These are phyloP conservation scores for Bufo gargarizans DNA, from an alignment of 2,113 vertebrate genomes.

Conservation along the genomic window DNA sequence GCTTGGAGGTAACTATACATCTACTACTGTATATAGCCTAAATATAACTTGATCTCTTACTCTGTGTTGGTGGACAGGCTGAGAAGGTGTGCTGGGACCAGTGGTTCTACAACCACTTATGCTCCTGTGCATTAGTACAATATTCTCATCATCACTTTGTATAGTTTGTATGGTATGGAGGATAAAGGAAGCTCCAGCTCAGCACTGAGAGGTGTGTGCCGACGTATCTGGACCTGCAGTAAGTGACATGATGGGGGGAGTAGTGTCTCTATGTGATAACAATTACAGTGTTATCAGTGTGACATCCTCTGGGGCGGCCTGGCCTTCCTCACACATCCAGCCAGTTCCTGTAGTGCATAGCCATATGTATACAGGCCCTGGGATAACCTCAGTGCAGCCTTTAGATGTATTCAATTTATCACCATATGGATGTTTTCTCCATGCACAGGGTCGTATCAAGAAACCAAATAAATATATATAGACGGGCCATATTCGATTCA, in stretches of 20 bases:
- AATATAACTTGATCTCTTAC: background rate
- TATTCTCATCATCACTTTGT: background rate
- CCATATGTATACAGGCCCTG: background rate
- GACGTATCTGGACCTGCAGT: conserved; percentile 36
- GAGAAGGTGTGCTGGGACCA: background rate
- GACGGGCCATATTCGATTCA: too few relatives aligned
- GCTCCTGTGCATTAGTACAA: background rate
- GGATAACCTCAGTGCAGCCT: background rate
- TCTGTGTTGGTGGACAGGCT: background rate
- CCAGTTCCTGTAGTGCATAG: conserved; percentile 33
- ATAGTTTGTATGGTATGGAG: background rate
- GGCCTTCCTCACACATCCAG: conserved; percentile 43
- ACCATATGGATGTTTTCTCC: too few relatives aligned
- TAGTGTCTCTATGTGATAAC: conserved; percentile 49
- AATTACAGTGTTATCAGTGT: conserved; percentile 53
- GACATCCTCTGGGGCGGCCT: conserved; percentile 52
- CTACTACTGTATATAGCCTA: background rate
- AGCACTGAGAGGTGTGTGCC: conserved; percentile 14
- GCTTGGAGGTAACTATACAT: background rate
- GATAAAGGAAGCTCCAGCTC: conserved; percentile 45
- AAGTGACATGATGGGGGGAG: conserved; percentile 15
- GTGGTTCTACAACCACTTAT: background rate
- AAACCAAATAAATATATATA: too few relatives aligned
- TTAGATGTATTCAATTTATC: too few relatives aligned
- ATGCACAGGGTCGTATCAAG: too few relatives aligned